Base-by-base conservation (phyloP, 2,113 vertebrate genomes). In the Aegotheles bennettii region DNA sequence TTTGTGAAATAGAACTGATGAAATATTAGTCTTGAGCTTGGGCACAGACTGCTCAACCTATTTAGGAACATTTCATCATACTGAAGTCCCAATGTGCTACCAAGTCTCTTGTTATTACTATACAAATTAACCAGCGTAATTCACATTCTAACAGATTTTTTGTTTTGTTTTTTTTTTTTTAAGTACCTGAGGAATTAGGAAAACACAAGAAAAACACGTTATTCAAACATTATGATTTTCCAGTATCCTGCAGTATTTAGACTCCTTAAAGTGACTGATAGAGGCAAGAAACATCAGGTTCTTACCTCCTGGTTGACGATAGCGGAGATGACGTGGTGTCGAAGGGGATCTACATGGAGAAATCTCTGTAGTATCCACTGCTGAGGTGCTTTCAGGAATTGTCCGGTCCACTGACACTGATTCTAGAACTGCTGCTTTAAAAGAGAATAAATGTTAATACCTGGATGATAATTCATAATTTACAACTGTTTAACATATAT, bases 281-380 rank as follows among this genome's bases (percentile, higher is more conserved):
- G 38, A 38, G 40, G 24, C 7, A 42, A 78, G 31, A 47, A 38
- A n/a, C 1, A 15, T 6, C 25, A 53, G 53, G 35, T 31, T 19
- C 91, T 97, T 97, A 99, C 99, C 99, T 98, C 98, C 99, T 25
- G 99, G 96, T 76, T 98, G 98, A 67, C 99, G 98, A 70, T 98
- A 99, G 91, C 99, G 99, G 45, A 99, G 98, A 97, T 99, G 99
- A 16, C 99, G 98, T 38, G 99, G 99, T 9, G 99, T 99, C 0
- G 99, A 99, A 20, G 99, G 99, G 1, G 99, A 99, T 56, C 99
- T 98, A 92, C 99, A 99, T 0, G 99, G 99, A 13, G 99, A 99
- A 80, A 98, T 96, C 83, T 99, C 99, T 57, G 98, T 95, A 9
- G 98, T 86, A 28, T 99, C 99, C 18, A 89, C 97, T 43, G 94